These are phyloP conservation scores for Allolobophora icterica DNA, from an alignment of 2,888 invertebrate genomes.

Conservation along the genomic window DNA sequence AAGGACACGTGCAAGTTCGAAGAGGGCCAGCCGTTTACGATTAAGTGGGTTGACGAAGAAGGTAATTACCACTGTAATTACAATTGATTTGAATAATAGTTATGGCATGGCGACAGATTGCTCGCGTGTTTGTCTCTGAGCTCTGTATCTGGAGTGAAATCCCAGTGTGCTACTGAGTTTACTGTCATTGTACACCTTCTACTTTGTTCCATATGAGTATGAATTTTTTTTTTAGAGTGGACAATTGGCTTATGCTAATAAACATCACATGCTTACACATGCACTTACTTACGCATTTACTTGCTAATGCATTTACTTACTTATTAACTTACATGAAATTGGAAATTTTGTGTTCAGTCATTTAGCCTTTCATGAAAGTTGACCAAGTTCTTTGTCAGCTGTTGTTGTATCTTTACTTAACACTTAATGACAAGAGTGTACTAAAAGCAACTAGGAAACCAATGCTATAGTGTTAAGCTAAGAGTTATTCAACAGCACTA, in stretches of 20 bases:
- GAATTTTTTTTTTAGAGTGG: not conserved
- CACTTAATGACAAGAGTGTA: no score
- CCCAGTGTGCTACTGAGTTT: not conserved
- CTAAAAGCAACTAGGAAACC: no score
- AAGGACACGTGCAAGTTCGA: slow-evolving; percentile 90
- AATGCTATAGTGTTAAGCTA: no score
- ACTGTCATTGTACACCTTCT: no score
- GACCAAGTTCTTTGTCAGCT: no score
- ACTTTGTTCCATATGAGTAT: not conserved
- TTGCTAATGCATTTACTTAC: no score
- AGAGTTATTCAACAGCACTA: no score
- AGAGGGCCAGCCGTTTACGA: slow-evolving; percentile 86
- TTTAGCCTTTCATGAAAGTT: no score
- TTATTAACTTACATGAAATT: no score
- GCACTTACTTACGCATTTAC: not conserved
- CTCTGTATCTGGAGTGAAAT: not conserved
- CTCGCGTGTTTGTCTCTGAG: not conserved
- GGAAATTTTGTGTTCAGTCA: no score
- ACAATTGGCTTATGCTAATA: not conserved
- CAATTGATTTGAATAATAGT: not conserved
- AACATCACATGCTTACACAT: not conserved
- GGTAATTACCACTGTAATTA: slow-evolving; percentile 64
- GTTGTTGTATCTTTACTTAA: no score
- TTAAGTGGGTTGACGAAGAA: slow-evolving; percentile 99
- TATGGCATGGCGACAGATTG: not conserved